phyloP scores from a whole-genome alignment of 2,888 invertebrate species.

The Choreutis nemorana region DNA sequence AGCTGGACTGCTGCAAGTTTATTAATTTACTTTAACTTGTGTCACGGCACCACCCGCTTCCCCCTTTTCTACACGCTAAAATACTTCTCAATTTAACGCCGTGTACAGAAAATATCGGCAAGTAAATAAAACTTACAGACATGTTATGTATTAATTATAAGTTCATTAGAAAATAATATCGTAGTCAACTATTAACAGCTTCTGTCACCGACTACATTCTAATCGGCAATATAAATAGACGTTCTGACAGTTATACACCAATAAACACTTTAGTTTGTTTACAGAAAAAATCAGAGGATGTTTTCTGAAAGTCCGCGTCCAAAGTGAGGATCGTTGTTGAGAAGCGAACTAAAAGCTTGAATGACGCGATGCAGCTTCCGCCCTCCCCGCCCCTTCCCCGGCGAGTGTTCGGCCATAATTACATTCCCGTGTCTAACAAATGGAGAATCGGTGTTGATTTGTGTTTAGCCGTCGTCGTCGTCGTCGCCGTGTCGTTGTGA shows the following conservation, averaged over 20 bases:
- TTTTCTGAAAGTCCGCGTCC: slow-evolving; percentile 33
- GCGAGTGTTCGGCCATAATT: slow-evolving; percentile 65
- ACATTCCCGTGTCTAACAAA: slow-evolving; percentile 70
- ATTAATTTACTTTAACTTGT: slow-evolving; percentile 65
- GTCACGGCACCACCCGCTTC: slow-evolving; percentile 35
- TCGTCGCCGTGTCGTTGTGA: no score
- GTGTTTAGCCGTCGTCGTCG: slow-evolving; percentile 59
- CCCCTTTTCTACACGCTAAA: slow-evolving; percentile 23
- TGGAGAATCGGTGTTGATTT: slow-evolving; percentile 70
- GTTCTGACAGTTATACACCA: neutral
- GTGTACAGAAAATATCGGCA: no score
- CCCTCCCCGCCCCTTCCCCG: slow-evolving; percentile 24
- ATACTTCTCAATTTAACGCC: no score
- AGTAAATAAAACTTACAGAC: no score
- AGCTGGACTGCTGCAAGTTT: slow-evolving; percentile 60
- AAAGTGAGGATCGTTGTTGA: slow-evolving; percentile 57
- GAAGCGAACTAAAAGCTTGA: slow-evolving; percentile 56
- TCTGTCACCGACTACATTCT: no score
- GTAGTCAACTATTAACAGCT: no score
- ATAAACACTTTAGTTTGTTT: no score
- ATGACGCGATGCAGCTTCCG: slow-evolving; percentile 37
- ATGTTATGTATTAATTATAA: no score
- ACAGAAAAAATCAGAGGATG: slow-evolving; percentile 19
- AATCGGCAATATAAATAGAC: no score
- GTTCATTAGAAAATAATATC: no score